These are phyloP conservation scores for Sarcophaga subvicina DNA, from an alignment of 2,888 invertebrate genomes.

Conservation along the genomic window DNA sequence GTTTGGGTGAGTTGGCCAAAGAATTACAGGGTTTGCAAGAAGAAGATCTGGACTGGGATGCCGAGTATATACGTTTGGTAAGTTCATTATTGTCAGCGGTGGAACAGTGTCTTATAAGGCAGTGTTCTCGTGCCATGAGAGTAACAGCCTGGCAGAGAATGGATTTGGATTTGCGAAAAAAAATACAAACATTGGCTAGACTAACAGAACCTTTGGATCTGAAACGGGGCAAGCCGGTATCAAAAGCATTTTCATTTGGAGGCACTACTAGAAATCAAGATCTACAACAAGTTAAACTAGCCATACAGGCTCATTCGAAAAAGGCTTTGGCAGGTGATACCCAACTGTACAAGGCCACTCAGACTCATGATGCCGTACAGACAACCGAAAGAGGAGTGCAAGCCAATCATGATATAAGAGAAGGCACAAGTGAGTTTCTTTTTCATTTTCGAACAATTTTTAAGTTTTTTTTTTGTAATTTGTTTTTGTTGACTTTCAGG, in stretches of 20 bases:
- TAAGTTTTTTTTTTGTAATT: background rate
- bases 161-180: slow-evolving; percentile 85
- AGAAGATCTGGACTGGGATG: slow-evolving; percentile 83
- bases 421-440: slow-evolving; percentile 75
- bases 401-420: slow-evolving; percentile 77
- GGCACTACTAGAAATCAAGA: slow-evolving; percentile 81
- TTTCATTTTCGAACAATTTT: background rate
- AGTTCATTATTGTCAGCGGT: slow-evolving; percentile 86
- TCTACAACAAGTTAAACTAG: slow-evolving; percentile 81
- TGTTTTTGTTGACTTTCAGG: slow-evolving; percentile 69
- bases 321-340: slow-evolving; percentile 79
- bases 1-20: slow-evolving; percentile 78
- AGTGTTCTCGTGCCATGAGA: slow-evolving; percentile 86
- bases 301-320: slow-evolving; percentile 82
- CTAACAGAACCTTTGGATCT: slow-evolving; percentile 81
- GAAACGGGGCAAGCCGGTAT: slow-evolving; percentile 77
- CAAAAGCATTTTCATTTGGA: slow-evolving; percentile 80
- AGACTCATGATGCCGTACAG: slow-evolving; percentile 76
- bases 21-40: slow-evolving; percentile 80
- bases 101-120: slow-evolving; percentile 88
- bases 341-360: slow-evolving; percentile 79
- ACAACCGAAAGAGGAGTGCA: slow-evolving; percentile 79
- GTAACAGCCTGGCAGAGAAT: slow-evolving; percentile 86
- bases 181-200: slow-evolving; percentile 86
- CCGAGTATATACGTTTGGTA: slow-evolving; percentile 84